Evolutionary conservation across 2,113 vertebrate genomes (phyloP), one percentile per base, ranked within the genome.

Genomic region (Xenopus laevis): DNA sequence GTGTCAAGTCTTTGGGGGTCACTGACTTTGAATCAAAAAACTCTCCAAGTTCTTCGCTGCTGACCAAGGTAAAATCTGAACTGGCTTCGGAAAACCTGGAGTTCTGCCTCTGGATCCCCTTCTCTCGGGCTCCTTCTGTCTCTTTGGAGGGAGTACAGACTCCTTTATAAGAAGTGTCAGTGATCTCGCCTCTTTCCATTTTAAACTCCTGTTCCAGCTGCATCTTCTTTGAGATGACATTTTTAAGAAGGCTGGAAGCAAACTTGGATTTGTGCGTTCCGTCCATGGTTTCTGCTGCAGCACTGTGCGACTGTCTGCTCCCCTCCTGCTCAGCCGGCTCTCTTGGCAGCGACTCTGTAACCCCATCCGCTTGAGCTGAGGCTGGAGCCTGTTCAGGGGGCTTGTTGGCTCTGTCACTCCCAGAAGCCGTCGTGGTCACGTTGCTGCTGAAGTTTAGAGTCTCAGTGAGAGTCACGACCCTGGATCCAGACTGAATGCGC

Each of bases 171-270:
- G 89, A 85, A 0, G 89, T 91, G 80, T 98, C 97, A 0, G 80
- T 84, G 50, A 98, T 93, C 82, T 98, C 93, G 3, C 97, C 97
- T 20, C 97, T 79, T 81, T 99, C 97, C 97, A 99, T 98, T 80
- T 92, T 95, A 83, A 95, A 93, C 87, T 99, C 97, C 62, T 96
- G 94, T 78, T 99, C 97, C 55, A 92, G 90, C 86, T 96, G 96
- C 92, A 99, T 98, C 84, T 98, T 98, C 85, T 99, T 99, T 21
- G 95, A 97, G 84, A 99, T 93, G 0, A 99, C 94, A 69, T 96
- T 98, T 86, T 98, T 95, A 59, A 99, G 92, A 44, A 99, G 86
- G 59, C 93, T 98, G 13, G 96, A 95, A 0, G 96, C 97, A 74
- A 95, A 93, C 53, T 87, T 88, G 62, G 97, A 94, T 84, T 96